Conservation (phyloP, 92 coral and sea anemone species). For the Epizoanthus ramosus region DNA sequence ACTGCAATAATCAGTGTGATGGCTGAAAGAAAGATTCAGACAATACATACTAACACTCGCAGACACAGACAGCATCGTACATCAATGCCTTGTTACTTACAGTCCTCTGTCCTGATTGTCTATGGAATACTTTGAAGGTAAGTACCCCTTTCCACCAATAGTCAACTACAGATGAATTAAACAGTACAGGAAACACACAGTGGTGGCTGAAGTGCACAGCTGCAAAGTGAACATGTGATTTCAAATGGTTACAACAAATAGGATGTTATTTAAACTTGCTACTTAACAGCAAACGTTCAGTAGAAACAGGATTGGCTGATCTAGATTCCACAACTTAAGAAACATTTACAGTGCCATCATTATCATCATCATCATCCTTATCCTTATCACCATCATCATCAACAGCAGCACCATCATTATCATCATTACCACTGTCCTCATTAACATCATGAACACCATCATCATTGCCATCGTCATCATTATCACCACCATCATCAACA, state of each 20-base stretch:
- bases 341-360: too few species aligned
- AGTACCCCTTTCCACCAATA: slow-evolving; percentile 79
- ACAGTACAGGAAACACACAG: slow-evolving; percentile 90
- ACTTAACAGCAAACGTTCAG: too few species aligned
- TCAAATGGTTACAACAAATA: neutral
- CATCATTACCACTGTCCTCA: too few species aligned
- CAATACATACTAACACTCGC: neutral
- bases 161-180: slow-evolving; percentile 81
- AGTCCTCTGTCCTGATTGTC: slow-evolving; percentile 82
- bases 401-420: too few species aligned
- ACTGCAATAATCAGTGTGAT: neutral
- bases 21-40: neutral
- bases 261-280: too few species aligned
- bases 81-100: slow-evolving; percentile 48
- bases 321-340: too few species aligned
- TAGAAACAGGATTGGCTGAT: too few species aligned
- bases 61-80: neutral
- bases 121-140: slow-evolving; percentile 71
- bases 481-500: too few species aligned
- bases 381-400: too few species aligned
- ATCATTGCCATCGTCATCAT: too few species aligned
- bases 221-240: slow-evolving; percentile 36
- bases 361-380: too few species aligned
- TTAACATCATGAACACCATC: too few species aligned
- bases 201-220: slow-evolving; percentile 91